Evolutionary conservation across 2,888 invertebrate genomes (phyloP).

Genomic region (Rhaphigaster nebulosa): DNA sequence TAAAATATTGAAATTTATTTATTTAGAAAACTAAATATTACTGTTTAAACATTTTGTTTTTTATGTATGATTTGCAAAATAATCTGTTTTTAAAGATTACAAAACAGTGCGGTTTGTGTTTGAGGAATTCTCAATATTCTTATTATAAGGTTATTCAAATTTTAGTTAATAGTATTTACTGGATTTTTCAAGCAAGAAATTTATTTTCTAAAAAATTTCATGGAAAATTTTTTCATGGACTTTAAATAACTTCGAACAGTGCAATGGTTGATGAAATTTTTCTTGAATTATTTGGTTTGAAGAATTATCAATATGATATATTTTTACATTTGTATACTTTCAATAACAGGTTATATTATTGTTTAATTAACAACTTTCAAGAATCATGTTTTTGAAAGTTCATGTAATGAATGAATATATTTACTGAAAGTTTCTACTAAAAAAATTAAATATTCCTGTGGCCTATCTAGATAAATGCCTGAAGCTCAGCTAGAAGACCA

Average conservation of each 20-base stretch:
- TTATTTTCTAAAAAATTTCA: not conserved
- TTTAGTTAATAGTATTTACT: not conserved
- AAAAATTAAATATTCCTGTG: not conserved
- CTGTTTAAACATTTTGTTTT: not conserved
- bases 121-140: not conserved
- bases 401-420: not conserved
- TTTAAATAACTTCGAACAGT: not conserved
- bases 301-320: not conserved
- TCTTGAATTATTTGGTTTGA: not conserved
- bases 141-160: not conserved
- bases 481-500: constrained; percentile 23
- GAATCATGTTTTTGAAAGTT: not conserved
- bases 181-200: not conserved
- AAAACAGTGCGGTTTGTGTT: not conserved
- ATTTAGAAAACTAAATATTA: not conserved
- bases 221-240: not conserved
- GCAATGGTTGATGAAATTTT: not conserved
- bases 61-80: not conserved
- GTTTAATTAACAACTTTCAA: not conserved
- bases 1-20: not conserved
- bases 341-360: not conserved
- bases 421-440: not conserved
- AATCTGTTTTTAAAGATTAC: not conserved
- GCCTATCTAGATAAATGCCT: not conserved
- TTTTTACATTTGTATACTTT: not conserved